These are phyloP conservation scores for Ennomos quercinarius DNA, from an alignment of 2,888 invertebrate species.

Conservation along the genomic window DNA sequence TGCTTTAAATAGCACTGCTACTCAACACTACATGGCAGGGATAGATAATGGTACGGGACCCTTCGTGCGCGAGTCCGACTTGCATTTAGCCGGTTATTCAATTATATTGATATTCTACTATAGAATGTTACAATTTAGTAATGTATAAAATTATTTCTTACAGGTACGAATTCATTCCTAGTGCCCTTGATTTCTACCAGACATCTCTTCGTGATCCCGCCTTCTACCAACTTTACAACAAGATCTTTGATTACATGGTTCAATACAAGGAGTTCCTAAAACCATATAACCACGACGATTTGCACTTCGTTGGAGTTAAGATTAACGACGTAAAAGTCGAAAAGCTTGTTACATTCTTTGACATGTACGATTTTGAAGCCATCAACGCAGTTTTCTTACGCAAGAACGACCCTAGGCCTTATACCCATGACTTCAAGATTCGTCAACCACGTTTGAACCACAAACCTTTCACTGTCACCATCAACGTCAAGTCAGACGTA, in stretches of 20 bases:
- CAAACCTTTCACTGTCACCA: conserved; percentile 87
- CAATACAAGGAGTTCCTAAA: conserved; percentile 86
- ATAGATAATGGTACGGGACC: too few species aligned
- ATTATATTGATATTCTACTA: too few species aligned
- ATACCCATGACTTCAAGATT: conserved; percentile 78
- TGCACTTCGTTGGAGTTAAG: conserved; percentile 86
- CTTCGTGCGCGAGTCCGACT: too few species aligned
- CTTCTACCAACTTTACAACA: conserved; percentile 89
- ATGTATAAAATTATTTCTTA: conserved; percentile 31
- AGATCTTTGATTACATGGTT: conserved; percentile 83
- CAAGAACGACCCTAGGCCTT: conserved; percentile 57
- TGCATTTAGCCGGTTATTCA: too few species aligned
- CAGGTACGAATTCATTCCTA: conserved; percentile 79
- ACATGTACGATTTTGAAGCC: conserved; percentile 87
- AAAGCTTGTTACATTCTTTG: conserved; percentile 87
- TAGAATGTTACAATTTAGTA: too few species aligned
- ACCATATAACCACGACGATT: conserved; percentile 86
- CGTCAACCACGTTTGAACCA: conserved; percentile 90
- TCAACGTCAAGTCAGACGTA: conserved; percentile 86
- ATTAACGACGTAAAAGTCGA: conserved; percentile 86
- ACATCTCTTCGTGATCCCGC: conserved; percentile 89
- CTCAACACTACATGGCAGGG: too few species aligned
- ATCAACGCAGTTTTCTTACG: conserved; percentile 78
- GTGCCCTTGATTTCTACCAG: conserved; percentile 86
- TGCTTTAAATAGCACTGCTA: too few species aligned